Base-by-base conservation (phyloP, 1,140 invertebrate species). In the Stegodyphus dumicola region DNA sequence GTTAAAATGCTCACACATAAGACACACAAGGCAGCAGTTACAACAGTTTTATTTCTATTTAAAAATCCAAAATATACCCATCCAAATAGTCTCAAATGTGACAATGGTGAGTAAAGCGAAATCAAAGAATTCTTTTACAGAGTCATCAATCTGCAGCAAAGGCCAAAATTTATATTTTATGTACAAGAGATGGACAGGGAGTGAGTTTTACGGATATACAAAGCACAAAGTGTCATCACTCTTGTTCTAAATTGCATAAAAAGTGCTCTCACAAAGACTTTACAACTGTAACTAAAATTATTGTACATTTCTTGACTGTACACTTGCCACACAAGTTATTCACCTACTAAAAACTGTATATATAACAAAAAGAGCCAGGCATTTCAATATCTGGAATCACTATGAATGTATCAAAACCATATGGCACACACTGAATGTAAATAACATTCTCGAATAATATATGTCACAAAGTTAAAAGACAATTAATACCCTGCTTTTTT, bases 31-130 rank as follows among this genome's bases (percentile, higher is more conserved):
- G 15, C 56, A 60, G 56, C 56, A 60, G 15, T 73, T 75, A 75
- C 73, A 75, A 75, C 53, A 75, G 33, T 75, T 75, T 75, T 75
- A 75, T 75, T 75, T 75, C 73, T 75, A 75, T 18, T 75, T 75
- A 60, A 60, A 75, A 75, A 56, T 75, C 73, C 73, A 53, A 75
- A 51, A 33, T 33, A 56, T 54, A 75, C 73, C 54, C 73, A 75
- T 56, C 54, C 73, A 75, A 51, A 56, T 51, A 75, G 73, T 17
- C 18, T n/a, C 10, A 60, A 75, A 33, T 3, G 33, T 33, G 33
- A 33, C 33, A 75, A 75, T 75, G 73, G 53, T 17, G 53, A 60
- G 9, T 60, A 60, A 60, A 17, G 54, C n/a, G 3, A 56, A 75
- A 13, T 10, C 52, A 75, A 13, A 49, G 49, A 52, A 73, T 73